Evolutionary conservation across 1,140 invertebrate genomes (phyloP), one percentile per base, ranked within the genome.

Genomic region (Teleopsis dalmanni): DNA sequence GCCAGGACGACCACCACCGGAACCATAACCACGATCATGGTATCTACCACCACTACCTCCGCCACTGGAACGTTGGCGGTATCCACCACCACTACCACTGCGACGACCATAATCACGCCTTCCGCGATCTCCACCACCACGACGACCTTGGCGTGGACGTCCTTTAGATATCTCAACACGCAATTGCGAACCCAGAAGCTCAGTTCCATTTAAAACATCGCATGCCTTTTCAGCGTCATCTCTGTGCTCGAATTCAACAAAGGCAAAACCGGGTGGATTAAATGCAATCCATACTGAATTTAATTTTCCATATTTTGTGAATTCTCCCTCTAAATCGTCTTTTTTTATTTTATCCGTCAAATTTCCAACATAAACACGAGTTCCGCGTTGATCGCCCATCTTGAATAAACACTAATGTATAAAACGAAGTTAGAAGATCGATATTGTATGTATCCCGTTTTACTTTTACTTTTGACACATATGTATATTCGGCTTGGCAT

Each of bases 241-340:
- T 60, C 83, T 80, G 72, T 94, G 93, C 73, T 94, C 88, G 78
- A 96, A 99, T 75, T 98, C 95, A 62, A 99, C 89, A 78, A 99
- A 99, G 43, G 95, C 96, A 78, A 99, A 99, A 56, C 94, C 93
- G 58, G 84, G 90, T 55, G 90, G 93, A 72, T 95, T 95, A 66
- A 92, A 84, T 26, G 91, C 92, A 50, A 95, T 90, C 91, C 91
- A 95, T 35, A 96, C 93, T 70, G 86, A 98, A 74, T 88, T 93
- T 62, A 91, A 78, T 75, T 90, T 90, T 42, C 94, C 94, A 75
- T 89, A 96, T 75, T 86, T 86, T 59, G 85, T 82, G 69, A 89
- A 90, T 67, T 88, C 83, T 66, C 80, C 78, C 66, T 93, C 88
- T 29, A 92, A 71, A 70, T 92, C 88, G 73, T 91, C 88, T 65